phyloP scores from a whole-genome alignment of 2,797 vertebrate genomes.

The Spea hammondii region DNA sequence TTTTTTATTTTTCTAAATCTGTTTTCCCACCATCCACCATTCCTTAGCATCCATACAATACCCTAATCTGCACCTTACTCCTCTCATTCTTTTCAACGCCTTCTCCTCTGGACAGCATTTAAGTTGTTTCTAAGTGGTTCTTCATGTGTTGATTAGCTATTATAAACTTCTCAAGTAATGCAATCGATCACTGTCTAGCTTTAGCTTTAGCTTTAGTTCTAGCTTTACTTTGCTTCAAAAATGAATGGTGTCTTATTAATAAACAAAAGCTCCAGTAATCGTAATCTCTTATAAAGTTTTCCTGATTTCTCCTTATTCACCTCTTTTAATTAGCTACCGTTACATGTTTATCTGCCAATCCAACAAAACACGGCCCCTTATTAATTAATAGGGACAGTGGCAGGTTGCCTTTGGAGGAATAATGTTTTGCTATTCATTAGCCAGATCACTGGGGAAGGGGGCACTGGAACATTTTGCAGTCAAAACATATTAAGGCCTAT shows the following conservation, averaged over 20 bases:
- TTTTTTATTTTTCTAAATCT: neutral
- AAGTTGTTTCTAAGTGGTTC: slow-evolving; percentile 1
- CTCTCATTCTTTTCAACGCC: neutral
- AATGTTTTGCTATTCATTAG: slow-evolving; percentile 42
- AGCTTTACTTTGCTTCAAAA: neutral
- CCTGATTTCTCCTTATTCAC: neutral
- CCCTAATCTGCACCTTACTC: neutral
- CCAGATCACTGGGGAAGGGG: slow-evolving; percentile 40
- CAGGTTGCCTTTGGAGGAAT: slow-evolving; percentile 20
- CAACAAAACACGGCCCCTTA: slow-evolving; percentile 15
- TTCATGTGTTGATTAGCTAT: slow-evolving; percentile 35
- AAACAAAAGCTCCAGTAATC: slow-evolving; percentile 6
- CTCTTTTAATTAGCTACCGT: slow-evolving; percentile 9
- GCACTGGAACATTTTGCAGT: slow-evolving; percentile 36
- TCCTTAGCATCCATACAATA: neutral
- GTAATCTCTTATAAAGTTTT: slow-evolving; percentile 1
- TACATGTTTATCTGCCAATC: slow-evolving; percentile 20
- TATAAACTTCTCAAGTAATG: slow-evolving; percentile 7
- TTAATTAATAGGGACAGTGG: slow-evolving; percentile 40
- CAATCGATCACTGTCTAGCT: neutral
- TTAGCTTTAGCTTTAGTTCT: neutral
- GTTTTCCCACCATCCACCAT: neutral
- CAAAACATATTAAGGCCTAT: slow-evolving; percentile 48
- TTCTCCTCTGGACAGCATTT: slow-evolving; percentile 11
- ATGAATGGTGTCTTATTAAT: slow-evolving; percentile 8